A percentile compares a stretch with the other conserved stretches of the same genome.
phyloP scores from a whole-genome alignment of 2,888 invertebrate genomes.

The Calameuta filiformis region DNA sequence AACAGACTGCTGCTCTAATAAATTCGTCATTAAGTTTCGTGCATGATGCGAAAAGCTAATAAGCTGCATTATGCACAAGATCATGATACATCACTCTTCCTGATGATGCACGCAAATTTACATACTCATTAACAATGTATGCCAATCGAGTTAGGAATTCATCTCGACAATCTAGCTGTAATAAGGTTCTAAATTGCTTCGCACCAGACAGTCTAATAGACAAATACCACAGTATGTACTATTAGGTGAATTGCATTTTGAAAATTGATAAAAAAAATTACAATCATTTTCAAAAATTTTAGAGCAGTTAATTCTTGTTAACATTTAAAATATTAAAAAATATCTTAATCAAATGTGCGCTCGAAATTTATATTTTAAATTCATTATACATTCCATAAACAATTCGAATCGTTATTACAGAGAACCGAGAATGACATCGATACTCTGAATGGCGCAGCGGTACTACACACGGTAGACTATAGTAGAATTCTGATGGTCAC shows the following conservation, averaged over 20 bases:
- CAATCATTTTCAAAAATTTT: neutral
- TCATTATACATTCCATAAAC: constrained; percentile 37
- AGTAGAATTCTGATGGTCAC: neutral
- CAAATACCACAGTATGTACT: neutral
- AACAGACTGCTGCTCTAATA: neutral
- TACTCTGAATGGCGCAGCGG: constrained; percentile 25
- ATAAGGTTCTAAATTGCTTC: neutral
- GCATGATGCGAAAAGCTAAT: neutral
- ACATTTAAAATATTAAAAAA: neutral
- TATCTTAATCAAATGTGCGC: neutral
- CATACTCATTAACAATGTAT: neutral
- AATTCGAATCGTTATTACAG: constrained; percentile 37
- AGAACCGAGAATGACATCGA: constrained; percentile 26
- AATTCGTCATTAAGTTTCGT: neutral
- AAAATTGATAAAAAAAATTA: neutral
- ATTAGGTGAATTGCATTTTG: neutral
- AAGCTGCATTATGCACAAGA: neutral
- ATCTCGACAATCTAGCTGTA: neutral
- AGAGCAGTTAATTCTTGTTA: neutral
- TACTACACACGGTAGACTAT: neutral
- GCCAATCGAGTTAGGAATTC: neutral
- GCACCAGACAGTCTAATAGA: neutral
- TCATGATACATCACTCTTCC: neutral
- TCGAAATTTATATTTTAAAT: constrained; percentile 16
- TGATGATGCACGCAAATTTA: neutral